phyloP scores from a whole-genome alignment of 2,888 invertebrate species.

The Epiblema foenella region DNA sequence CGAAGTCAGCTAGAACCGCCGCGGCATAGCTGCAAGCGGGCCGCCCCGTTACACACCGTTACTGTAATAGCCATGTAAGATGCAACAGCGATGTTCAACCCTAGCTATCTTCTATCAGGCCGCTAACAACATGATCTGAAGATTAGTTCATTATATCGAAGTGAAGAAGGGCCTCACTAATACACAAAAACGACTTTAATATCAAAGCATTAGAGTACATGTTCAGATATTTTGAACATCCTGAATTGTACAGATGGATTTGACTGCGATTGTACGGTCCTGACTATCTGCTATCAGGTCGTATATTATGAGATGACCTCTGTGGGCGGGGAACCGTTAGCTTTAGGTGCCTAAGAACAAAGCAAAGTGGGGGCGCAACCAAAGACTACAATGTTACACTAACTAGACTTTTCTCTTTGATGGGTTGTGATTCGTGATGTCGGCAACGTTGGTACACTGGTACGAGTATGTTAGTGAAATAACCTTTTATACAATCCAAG shows the following conservation, averaged over 20 bases:
- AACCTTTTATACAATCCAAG: no score
- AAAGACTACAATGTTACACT: no score
- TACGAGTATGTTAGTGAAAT: no score
- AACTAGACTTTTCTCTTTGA: not conserved
- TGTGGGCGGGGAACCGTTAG: slow-evolving; percentile 5
- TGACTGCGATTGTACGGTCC: slow-evolving; percentile 27
- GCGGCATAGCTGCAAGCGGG: slow-evolving; percentile 32
- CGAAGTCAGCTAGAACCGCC: slow-evolving; percentile 30
- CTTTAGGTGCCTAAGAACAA: not conserved
- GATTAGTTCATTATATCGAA: not conserved
- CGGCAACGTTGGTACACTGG: no score
- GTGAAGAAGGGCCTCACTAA: not conserved
- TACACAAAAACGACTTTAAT: not conserved
- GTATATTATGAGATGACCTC: slow-evolving; percentile 47
- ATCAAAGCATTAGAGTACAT: not conserved
- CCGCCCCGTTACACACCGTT: slow-evolving; percentile 41
- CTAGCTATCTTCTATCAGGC: slow-evolving; percentile 24
- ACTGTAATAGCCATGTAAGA: slow-evolving; percentile 34
- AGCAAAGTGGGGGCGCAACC: not conserved
- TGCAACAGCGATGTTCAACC: slow-evolving; percentile 30
- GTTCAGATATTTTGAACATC: not conserved
- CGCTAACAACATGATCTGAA: slow-evolving; percentile 46
- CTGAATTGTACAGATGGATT: not conserved
- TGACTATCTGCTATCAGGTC: slow-evolving; percentile 15
- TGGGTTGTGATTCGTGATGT: not conserved